Percentiles rank a stretch among this genome's conserved stretches.
Evolutionary conservation across 2,113 vertebrate species (phyloP).

Genomic region (Xiphophorus hellerii): DNA sequence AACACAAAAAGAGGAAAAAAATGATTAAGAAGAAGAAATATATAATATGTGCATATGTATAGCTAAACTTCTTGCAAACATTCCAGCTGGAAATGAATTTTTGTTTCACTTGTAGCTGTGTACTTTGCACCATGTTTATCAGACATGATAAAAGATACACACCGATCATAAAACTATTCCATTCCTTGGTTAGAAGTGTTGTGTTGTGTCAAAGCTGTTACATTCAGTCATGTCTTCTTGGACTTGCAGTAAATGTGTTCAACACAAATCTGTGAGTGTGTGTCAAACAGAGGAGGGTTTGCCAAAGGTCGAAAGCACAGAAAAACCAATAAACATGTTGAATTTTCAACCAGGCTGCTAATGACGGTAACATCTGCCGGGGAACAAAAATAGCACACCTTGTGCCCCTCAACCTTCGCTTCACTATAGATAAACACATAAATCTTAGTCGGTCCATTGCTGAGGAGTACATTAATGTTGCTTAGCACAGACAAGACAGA

Average conservation of each 20-base stretch:
- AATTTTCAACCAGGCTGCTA: conserved; percentile 28
- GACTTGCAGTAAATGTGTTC: not conserved
- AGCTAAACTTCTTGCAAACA: not conserved
- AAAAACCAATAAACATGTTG: conserved; percentile 6
- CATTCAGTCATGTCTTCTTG: not conserved
- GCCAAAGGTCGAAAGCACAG: conserved; percentile 12
- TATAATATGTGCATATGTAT: not conserved
- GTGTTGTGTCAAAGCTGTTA: not conserved
- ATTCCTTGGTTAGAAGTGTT: not conserved
- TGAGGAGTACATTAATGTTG: not conserved
- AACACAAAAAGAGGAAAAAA: not conserved
- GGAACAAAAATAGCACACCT: conserved; percentile 43
- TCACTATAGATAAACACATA: conserved; percentile 1
- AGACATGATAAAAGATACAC: not conserved
- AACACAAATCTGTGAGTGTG: conserved; percentile 8
- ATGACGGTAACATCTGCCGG: conserved; percentile 26
- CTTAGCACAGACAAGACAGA: conserved; percentile 1
- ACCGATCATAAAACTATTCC: conserved; percentile 8
- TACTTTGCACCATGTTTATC: conserved; percentile 32
- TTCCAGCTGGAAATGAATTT: not conserved
- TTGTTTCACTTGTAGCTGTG: not conserved
- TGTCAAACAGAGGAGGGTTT: conserved; percentile 21
- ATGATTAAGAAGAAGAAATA: too few species aligned
- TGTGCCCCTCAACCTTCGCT: not conserved
- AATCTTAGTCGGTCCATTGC: not conserved